A percentile compares a stretch with the other conserved stretches of the same genome.
Conservation (phyloP, 2,113 vertebrate genomes). For the Apaloderma vittatum region DNA sequence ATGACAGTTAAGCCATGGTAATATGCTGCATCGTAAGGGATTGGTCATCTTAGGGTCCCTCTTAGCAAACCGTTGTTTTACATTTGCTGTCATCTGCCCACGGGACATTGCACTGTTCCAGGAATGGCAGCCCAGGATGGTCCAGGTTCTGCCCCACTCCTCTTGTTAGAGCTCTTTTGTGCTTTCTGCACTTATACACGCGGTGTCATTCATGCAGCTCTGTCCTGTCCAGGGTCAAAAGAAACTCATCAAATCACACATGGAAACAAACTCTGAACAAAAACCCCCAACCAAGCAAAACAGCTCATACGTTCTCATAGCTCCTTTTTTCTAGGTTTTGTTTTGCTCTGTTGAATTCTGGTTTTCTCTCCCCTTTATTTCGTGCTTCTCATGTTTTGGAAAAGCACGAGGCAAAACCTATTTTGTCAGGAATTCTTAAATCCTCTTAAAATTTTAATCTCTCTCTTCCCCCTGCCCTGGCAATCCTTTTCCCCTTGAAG, state of each 20-base stretch:
- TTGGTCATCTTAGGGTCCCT: neutral
- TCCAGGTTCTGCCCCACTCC: neutral
- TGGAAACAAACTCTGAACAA: neutral
- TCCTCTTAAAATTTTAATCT: slow-evolving; percentile 14
- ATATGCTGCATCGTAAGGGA: neutral
- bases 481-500: neutral
- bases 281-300: neutral
- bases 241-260: neutral
- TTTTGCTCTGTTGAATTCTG: neutral
- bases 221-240: neutral
- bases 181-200: neutral
- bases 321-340: neutral
- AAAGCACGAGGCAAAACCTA: neutral
- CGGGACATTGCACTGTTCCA: neutral
- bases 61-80: neutral
- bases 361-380: neutral
- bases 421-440: slow-evolving; percentile 13
- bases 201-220: neutral
- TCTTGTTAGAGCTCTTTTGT: rapidly evolving
- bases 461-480: neutral
- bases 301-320: neutral
- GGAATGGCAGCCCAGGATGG: neutral
- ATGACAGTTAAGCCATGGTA: neutral
- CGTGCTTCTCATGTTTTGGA: neutral
- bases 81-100: neutral